These are phyloP conservation scores for Ondatra zibethicus DNA, from an alignment of 2,113 vertebrate species.

Conservation along the genomic window DNA sequence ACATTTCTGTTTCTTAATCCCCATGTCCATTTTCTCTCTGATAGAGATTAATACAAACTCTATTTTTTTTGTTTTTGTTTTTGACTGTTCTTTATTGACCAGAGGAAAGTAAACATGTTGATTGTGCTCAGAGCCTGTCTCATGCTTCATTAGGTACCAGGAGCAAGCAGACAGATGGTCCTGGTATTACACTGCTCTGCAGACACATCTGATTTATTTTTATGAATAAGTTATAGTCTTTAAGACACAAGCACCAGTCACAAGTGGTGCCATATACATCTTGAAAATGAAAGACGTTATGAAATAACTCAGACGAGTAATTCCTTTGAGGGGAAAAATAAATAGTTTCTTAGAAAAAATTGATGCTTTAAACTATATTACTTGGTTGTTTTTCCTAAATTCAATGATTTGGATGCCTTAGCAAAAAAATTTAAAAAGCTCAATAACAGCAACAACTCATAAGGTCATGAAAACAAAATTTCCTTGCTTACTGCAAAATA, in stretches of 20 bases:
- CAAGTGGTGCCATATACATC: constrained; percentile 65
- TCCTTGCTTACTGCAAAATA: background rate
- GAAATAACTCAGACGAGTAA: constrained; percentile 74
- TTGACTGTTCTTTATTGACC: constrained; percentile 61
- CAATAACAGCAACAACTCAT: constrained; percentile 25
- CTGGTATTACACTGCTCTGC: constrained; percentile 17
- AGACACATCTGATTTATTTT: constrained; percentile 80
- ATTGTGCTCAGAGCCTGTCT: constrained; percentile 74
- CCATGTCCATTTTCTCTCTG: constrained; percentile 46
- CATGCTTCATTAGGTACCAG: constrained; percentile 73
- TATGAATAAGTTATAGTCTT: constrained; percentile 78
- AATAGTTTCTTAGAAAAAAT: constrained; percentile 68
- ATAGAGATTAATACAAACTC: constrained; percentile 50
- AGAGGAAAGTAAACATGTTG: constrained; percentile 73
- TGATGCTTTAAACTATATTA: constrained; percentile 52
- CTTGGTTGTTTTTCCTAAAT: constrained; percentile 59
- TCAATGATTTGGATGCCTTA: constrained; percentile 54
- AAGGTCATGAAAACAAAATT: background rate
- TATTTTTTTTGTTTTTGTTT: background rate
- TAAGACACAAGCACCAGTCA: constrained; percentile 70
- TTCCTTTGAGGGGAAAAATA: constrained; percentile 68
- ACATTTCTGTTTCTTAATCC: background rate
- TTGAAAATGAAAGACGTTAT: constrained; percentile 78
- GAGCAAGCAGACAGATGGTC: constrained; percentile 61
- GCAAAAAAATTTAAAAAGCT: constrained; percentile 48